Percentiles rank a stretch among this genome's conserved stretches.
These are phyloP conservation scores for Sisyra terminalis DNA, from an alignment of 2,888 invertebrate species.

Conservation along the genomic window DNA sequence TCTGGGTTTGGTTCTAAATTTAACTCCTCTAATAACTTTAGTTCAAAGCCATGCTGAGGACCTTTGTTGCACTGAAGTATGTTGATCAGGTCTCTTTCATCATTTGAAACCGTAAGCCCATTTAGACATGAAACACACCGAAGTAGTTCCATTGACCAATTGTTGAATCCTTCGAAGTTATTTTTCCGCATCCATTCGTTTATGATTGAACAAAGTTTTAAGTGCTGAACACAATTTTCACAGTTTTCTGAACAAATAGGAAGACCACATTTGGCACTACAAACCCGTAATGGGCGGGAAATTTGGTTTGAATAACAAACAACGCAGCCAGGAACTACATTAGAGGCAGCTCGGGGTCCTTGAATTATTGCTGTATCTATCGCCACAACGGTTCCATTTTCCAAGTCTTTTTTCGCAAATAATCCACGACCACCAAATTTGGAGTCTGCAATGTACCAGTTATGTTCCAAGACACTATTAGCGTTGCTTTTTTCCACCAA, in stretches of 20 bases:
- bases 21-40: conserved; percentile 32
- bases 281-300: no score
- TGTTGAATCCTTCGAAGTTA: conserved; percentile 19
- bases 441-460: no score
- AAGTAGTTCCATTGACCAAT: conserved; percentile 23
- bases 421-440: no score
- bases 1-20: conserved; percentile 31
- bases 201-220: conserved; percentile 38
- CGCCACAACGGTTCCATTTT: no score
- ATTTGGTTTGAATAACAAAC: not conserved
- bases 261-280: conserved; percentile 36
- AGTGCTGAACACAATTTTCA: conserved; percentile 36
- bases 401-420: no score
- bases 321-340: not conserved
- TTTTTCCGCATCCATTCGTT: conserved; percentile 32
- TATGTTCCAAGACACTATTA: no score
- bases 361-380: no score
- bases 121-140: conserved; percentile 29
- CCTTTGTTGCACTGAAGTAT: conserved; percentile 34
- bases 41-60: conserved; percentile 38
- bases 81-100: conserved; percentile 33
- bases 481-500: no score
- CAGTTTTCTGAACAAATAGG: conserved; percentile 51
- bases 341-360: no score
- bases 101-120: conserved; percentile 24